phyloP scores from a whole-genome alignment of 2,797 vertebrate species.

The Chaunax sp. region DNA sequence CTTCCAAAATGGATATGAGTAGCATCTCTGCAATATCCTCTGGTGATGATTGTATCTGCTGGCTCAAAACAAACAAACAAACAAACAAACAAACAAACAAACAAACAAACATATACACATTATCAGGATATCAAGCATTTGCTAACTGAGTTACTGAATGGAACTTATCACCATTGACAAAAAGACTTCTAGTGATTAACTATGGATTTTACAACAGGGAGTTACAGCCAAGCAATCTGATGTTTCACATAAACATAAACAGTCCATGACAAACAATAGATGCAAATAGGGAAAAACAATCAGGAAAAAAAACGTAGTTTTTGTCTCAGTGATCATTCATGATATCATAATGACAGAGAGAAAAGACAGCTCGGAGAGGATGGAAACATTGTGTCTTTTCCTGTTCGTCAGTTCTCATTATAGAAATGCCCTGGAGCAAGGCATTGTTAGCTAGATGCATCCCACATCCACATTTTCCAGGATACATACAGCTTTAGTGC shows the following conservation, averaged over 20 bases:
- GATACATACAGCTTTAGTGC: conserved; percentile 27
- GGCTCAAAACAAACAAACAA: conserved; percentile 15
- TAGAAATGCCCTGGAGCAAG: conserved; percentile 42
- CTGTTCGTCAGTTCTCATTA: conserved; percentile 9
- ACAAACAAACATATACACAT: conserved; percentile 30
- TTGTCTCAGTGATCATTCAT: conserved; percentile 20
- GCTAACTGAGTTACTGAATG: conserved; percentile 39
- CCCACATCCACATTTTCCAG: neutral
- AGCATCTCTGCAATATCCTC: conserved; percentile 13
- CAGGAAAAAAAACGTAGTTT: conserved; percentile 2
- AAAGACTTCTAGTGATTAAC: conserved; percentile 47
- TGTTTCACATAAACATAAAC: conserved; percentile 38
- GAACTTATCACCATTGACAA: conserved; percentile 39
- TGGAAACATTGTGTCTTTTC: conserved; percentile 30
- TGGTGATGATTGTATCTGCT: conserved; percentile 26
- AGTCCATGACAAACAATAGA: conserved; percentile 18
- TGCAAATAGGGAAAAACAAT: conserved; percentile 15
- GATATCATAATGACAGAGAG: conserved; percentile 10
- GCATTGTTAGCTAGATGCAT: conserved; percentile 2
- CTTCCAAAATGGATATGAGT: conserved; percentile 26
- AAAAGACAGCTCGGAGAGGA: conserved; percentile 15
- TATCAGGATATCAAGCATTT: conserved; percentile 38
- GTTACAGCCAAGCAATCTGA: conserved; percentile 37
- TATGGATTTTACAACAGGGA: conserved; percentile 40
- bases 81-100: conserved; percentile 3